Evolutionary conservation across 2,797 vertebrate species (phyloP), one percentile per base, ranked within the genome.

Genomic region (Lepilemur ruficaudatus): DNA sequence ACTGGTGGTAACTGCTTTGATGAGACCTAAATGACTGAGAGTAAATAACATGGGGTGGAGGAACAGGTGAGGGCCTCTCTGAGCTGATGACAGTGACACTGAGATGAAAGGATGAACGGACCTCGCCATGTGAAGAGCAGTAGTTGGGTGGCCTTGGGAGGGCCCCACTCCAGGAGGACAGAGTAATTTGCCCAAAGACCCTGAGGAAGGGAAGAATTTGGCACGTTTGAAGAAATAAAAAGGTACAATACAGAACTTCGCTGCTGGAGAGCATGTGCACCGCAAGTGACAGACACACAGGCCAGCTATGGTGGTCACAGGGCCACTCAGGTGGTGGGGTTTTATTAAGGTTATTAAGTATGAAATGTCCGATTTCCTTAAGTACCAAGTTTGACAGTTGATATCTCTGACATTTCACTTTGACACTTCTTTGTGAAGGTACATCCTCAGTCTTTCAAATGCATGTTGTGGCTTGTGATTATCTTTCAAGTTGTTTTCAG

Each of bases 261-360:
- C 50, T 9, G 1, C 18, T 18, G 43, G 72, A 78, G 35, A 85
- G 4, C 0, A 10, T 92, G 30, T 69, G 52, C 63, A 17, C 30
- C n/a, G 70, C 78, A 43, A 46, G 4, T 7, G 57, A 78, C 75
- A 52, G 43, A 55, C 18, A 4, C 18, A 1, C 35, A 28, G n/a
- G 35, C 38, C 67, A 13, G 80, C 43, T 23, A 0, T 4, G 30
- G 65, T 2, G 79, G 43, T n/a, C 18, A 1, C 2, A 23, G 73
- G 43, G n/a, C 32, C 0, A 0, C 20, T 23, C 2, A 0, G 55
- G 14, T 1, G 15, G 15, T 18, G 2, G 20, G 38, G 23, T 6
- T 41, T 55, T 12, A 59, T 59, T 59, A 59, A 59, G 57, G 25
- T 59, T 59, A 28, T 28, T 59, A 57, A 57, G 57, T 28, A 59